phyloP scores from a whole-genome alignment of 2,888 invertebrate species.

The Amblyjoppa proteus region DNA sequence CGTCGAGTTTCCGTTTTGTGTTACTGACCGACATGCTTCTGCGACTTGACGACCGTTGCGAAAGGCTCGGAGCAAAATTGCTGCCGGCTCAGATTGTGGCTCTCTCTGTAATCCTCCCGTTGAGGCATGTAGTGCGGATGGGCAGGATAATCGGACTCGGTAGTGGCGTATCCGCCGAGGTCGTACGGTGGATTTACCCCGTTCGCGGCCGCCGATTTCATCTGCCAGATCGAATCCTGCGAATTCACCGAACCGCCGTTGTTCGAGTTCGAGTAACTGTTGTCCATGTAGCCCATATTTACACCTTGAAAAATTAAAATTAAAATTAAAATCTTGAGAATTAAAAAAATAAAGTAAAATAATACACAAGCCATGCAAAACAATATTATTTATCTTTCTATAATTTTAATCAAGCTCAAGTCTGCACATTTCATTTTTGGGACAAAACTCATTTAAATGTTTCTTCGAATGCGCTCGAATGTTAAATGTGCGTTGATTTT shows the following conservation, averaged over 20 bases:
- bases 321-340: background rate
- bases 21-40: conserved; percentile 94
- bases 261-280: conserved; percentile 96
- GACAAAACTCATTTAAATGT: no score
- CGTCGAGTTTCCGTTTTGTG: conserved; percentile 3
- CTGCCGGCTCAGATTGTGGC: conserved; percentile 94
- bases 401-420: no score
- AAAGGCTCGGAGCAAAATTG: conserved; percentile 96
- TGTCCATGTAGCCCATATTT: conserved; percentile 96
- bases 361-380: background rate
- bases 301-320: conserved; percentile 87
- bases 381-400: no score
- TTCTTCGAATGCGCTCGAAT: no score
- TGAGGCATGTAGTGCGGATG: conserved; percentile 92
- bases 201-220: conserved; percentile 94
- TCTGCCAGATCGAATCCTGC: conserved; percentile 97
- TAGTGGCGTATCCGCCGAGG: conserved; percentile 93
- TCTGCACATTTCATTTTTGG: no score
- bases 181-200: conserved; percentile 90
- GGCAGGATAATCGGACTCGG: conserved; percentile 92
- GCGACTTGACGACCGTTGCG: conserved; percentile 95
- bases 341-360: background rate
- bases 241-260: conserved; percentile 98
- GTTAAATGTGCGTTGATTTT: no score
- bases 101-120: conserved; percentile 91